phyloP scores from a whole-genome alignment of 2,113 vertebrate species.

The Hydrolagus affinis region DNA sequence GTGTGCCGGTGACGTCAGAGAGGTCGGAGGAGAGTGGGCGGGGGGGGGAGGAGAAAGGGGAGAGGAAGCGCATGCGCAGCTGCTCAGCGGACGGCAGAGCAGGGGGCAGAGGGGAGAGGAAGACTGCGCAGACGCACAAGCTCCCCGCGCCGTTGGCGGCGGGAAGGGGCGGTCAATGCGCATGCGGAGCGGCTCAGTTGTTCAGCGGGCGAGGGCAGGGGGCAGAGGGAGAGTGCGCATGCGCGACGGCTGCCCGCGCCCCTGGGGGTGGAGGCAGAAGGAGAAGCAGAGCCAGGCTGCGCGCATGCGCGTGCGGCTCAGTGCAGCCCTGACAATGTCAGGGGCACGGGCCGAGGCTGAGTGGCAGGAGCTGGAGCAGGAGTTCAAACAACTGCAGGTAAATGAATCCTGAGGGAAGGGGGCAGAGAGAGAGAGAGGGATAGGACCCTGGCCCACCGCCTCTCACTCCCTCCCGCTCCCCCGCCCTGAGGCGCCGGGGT shows the following conservation, averaged over 20 bases:
- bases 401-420: slow-evolving; percentile 38
- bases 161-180: too few species aligned
- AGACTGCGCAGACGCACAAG: too few species aligned
- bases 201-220: background rate
- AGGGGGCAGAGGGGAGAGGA: too few species aligned
- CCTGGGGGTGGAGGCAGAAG: background rate
- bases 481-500: background rate
- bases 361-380: slow-evolving; percentile 75
- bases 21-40: too few species aligned
- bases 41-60: background rate
- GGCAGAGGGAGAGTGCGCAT: background rate
- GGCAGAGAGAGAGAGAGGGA: background rate
- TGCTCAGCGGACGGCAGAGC: too few species aligned
- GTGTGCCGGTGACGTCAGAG: background rate
- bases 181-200: too few species aligned
- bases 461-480: background rate
- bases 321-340: slow-evolving; percentile 47
- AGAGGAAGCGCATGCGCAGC: too few species aligned
- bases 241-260: background rate
- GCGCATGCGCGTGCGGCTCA: slow-evolving; percentile 4
- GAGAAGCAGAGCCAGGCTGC: background rate
- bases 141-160: too few species aligned
- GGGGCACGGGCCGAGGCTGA: slow-evolving; percentile 61
- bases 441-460: background rate
- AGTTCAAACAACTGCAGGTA: slow-evolving; percentile 85